Percentiles rank a stretch among this genome's conserved stretches.
Evolutionary conservation across 2,888 invertebrate species (phyloP).

Genomic region (Tuberolachnus salignus): DNA sequence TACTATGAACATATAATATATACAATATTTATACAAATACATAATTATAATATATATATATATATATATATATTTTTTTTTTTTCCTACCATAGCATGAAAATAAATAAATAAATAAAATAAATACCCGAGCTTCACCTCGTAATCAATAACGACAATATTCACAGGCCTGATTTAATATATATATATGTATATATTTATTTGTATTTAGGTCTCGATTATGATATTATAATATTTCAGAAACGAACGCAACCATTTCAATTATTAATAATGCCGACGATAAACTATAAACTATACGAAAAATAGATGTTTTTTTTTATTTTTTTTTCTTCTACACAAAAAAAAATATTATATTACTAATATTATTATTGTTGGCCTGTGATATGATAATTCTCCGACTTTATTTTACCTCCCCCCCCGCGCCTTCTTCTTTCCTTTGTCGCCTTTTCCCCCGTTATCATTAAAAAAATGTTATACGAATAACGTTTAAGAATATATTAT

Average conservation of each 20-base stretch:
- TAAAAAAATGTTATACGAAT: not conserved
- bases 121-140: conserved; percentile 4
- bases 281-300: too few relatives aligned
- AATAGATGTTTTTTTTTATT: too few relatives aligned
- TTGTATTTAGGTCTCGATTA: too few relatives aligned
- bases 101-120: conserved; percentile 19
- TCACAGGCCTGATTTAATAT: conserved; percentile 33
- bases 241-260: too few relatives aligned
- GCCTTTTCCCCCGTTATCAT: not conserved
- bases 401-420: not conserved
- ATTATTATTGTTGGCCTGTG: conserved; percentile 55
- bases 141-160: too few relatives aligned
- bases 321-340: too few relatives aligned
- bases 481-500: conserved; percentile 14
- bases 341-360: too few relatives aligned
- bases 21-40: too few relatives aligned
- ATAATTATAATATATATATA: conserved; percentile 20
- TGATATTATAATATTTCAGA: too few relatives aligned
- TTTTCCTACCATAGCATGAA: conserved; percentile 19
- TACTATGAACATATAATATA: too few relatives aligned
- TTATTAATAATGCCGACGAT: too few relatives aligned
- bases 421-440: conserved; percentile 17
- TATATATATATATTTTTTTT: conserved; percentile 23
- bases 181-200: too few relatives aligned
- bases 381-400: conserved; percentile 7